Evolutionary conservation across 1,140 invertebrate species (phyloP).

Genomic region (Mactra quadrangularis): DNA sequence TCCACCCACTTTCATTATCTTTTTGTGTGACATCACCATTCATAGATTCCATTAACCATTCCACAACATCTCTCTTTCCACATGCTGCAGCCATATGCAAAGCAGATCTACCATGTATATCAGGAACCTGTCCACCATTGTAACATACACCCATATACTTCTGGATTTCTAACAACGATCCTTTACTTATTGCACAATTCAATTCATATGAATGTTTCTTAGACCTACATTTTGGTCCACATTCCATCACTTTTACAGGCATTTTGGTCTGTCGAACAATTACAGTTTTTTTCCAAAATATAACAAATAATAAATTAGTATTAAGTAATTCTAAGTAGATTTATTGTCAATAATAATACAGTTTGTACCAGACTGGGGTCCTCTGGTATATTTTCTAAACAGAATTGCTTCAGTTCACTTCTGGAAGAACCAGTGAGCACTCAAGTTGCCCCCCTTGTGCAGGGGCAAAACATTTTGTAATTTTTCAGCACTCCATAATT

Average conservation of each 20-base stretch:
- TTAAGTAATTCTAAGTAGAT: neutral
- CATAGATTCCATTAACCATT: conserved; percentile 88
- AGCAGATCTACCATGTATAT: conserved; percentile 86
- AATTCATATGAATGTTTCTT: conserved; percentile 86
- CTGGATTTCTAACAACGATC: conserved; percentile 76
- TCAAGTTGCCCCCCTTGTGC: conserved; percentile 65
- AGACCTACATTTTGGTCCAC: conserved; percentile 86
- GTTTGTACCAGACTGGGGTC: neutral
- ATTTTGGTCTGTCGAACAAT: conserved; percentile 63
- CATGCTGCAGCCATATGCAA: conserved; percentile 89
- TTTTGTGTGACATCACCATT: conserved; percentile 87
- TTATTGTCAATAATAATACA: neutral
- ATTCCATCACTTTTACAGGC: conserved; percentile 74
- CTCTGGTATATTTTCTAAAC: neutral
- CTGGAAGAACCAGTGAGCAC: conserved; percentile 59
- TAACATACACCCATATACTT: conserved; percentile 84
- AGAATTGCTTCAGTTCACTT: neutral
- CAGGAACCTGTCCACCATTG: conserved; percentile 84
- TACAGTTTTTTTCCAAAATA: conserved; percentile 2
- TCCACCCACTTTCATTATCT: conserved; percentile 90
- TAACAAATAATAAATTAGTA: neutral
- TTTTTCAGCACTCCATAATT: conserved; percentile 73
- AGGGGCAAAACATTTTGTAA: conserved; percentile 63
- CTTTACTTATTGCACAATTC: conserved; percentile 86
- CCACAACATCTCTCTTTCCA: conserved; percentile 87